These are phyloP conservation scores for Zosterops pallidus DNA, from an alignment of 2,113 vertebrate genomes.

Conservation along the genomic window DNA sequence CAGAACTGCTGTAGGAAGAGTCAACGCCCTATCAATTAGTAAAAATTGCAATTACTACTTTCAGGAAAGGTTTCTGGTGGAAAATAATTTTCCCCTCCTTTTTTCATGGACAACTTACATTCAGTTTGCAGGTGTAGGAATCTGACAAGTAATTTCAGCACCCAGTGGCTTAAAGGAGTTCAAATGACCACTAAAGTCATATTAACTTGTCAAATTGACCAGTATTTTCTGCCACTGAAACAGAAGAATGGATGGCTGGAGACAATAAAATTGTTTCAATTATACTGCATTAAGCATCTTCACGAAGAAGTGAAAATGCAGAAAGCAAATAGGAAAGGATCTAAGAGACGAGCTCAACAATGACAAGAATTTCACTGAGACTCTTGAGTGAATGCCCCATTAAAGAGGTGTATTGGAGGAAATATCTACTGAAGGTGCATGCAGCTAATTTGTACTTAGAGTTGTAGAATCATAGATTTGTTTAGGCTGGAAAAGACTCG, in stretches of 20 bases:
- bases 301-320: conserved; percentile 62
- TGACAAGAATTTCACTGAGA: conserved; percentile 35
- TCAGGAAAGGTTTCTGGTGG: conserved; percentile 46
- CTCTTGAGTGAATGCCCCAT: not conserved
- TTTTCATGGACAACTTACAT: conserved; percentile 22
- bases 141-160: conserved; percentile 78
- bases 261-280: conserved; percentile 89
- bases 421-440: not conserved
- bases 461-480: not conserved
- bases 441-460: not conserved
- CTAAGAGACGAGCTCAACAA: conserved; percentile 6
- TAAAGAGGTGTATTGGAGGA: not conserved
- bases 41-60: conserved; percentile 53
- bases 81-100: conserved; percentile 9
- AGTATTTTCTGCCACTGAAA: conserved; percentile 79
- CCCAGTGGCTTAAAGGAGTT: conserved; percentile 78
- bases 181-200: conserved; percentile 80
- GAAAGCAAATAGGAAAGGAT: conserved; percentile 64
- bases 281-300: conserved; percentile 79
- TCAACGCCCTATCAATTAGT: conserved; percentile 45
- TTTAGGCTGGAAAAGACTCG: not conserved
- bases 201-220: conserved; percentile 87
- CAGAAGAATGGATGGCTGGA: conserved; percentile 75
- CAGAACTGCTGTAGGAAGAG: conserved; percentile 9
- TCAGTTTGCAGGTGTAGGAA: conserved; percentile 68